A percentile compares a stretch with the other conserved stretches of the same genome.
Conservation (phyloP, 2,888 invertebrate species). For the Crocallis elinguaria region DNA sequence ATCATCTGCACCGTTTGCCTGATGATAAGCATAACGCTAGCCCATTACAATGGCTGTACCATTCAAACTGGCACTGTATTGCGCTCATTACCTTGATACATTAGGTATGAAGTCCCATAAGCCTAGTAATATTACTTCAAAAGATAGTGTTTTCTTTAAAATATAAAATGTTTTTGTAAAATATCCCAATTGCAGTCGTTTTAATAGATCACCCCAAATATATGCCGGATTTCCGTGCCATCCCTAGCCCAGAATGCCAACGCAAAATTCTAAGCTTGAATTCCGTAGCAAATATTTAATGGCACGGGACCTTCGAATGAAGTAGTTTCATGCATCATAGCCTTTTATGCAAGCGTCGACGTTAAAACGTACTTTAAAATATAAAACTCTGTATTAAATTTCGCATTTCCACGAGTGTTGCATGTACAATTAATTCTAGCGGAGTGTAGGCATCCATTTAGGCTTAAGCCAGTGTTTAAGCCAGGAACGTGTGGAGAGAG, state of each 20-base stretch:
- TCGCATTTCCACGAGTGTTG: constrained; percentile 34
- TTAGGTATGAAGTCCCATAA: too few relatives aligned
- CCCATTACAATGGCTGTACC: too few relatives aligned
- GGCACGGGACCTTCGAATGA: constrained; percentile 39
- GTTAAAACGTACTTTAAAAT: constrained; percentile 41
- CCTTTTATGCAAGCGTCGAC: constrained; percentile 40
- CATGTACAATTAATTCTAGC: constrained; percentile 31
- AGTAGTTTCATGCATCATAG: constrained; percentile 45
- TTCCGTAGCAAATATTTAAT: constrained; percentile 41
- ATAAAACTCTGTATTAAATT: constrained; percentile 50
- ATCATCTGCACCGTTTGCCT: too few relatives aligned
- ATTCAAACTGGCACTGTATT: too few relatives aligned
- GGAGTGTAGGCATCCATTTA: constrained; percentile 25
- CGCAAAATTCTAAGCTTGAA: constrained; percentile 36
- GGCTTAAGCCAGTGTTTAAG: neutral
- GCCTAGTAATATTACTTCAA: too few relatives aligned
- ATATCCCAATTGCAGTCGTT: too few relatives aligned
- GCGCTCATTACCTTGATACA: too few relatives aligned
- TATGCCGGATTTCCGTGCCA: neutral
- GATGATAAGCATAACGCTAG: too few relatives aligned
- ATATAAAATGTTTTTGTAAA: too few relatives aligned
- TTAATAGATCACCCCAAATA: neutral
- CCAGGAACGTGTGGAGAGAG: neutral
- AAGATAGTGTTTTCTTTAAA: too few relatives aligned
- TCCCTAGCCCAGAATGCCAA: constrained; percentile 8